phyloP scores from a whole-genome alignment of 1,140 invertebrate species.

The Glossosoma conforme region DNA sequence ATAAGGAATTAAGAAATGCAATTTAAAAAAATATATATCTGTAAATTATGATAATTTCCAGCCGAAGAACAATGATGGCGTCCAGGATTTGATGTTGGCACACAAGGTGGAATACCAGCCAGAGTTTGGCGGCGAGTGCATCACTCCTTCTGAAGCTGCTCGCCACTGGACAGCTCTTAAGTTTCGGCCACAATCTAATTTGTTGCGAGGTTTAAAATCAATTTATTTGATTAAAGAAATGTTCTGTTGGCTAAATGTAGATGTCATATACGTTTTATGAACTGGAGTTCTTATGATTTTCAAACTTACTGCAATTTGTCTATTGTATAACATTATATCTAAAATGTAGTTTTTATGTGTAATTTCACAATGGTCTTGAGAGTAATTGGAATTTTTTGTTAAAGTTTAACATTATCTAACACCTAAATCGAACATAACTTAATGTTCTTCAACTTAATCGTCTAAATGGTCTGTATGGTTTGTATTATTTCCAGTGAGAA shows the following conservation, averaged over 20 bases:
- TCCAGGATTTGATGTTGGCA: conserved; percentile 35
- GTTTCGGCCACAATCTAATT: conserved; percentile 41
- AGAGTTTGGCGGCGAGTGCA: conserved; percentile 42
- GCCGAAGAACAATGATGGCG: conserved; percentile 21
- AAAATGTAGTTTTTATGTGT: neutral
- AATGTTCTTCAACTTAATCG: conserved; percentile 2
- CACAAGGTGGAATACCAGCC: conserved; percentile 49
- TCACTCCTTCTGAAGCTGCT: conserved; percentile 41
- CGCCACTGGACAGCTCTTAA: conserved; percentile 44
- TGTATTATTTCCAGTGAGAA: conserved; percentile 38
- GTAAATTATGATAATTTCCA: conserved; percentile 19
- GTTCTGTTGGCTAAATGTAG: neutral
- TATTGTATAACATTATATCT: neutral
- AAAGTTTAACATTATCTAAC: neutral
- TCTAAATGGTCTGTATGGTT: conserved; percentile 8
- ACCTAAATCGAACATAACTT: neutral
- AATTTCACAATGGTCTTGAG: neutral
- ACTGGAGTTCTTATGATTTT: neutral
- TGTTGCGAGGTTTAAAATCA: conserved; percentile 42
- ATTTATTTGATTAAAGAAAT: neutral
- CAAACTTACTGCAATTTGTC: neutral
- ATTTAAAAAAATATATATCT: neutral
- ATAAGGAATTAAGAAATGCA: neutral
- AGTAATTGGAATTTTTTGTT: neutral
- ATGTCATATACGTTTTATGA: conserved; percentile 2